Percentiles rank a stretch among this genome's conserved stretches.
phyloP scores from a whole-genome alignment of 2,888 invertebrate genomes.

The Hipparchia sbordonii region DNA sequence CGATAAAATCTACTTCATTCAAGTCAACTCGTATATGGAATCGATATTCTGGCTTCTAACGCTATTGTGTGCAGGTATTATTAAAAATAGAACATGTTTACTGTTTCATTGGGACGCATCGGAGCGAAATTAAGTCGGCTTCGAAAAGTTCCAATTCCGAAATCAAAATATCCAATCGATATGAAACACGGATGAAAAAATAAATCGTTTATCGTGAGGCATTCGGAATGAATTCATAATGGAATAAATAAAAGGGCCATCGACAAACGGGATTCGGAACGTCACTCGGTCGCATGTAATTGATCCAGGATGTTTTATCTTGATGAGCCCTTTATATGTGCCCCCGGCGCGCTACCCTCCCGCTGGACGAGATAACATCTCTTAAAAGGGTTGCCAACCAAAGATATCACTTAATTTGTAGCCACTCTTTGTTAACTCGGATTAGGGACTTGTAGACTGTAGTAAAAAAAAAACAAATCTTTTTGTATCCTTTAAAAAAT shows the following conservation, averaged over 20 bases:
- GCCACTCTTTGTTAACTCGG: constrained; percentile 74
- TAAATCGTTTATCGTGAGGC: constrained; percentile 37
- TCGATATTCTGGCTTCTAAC: constrained; percentile 47
- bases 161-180: constrained; percentile 33
- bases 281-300: constrained; percentile 77
- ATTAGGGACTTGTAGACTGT: constrained; percentile 61
- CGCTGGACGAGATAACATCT: constrained; percentile 76
- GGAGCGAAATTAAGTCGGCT: constrained; percentile 54
- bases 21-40: constrained; percentile 60
- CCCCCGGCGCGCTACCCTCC: constrained; percentile 78
- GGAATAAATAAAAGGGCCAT: constrained; percentile 60
- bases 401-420: constrained; percentile 83
- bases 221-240: constrained; percentile 45
- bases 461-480: constrained; percentile 51
- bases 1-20: constrained; percentile 68
- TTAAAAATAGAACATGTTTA: constrained; percentile 53
- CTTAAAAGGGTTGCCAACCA: constrained; percentile 81
- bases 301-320: constrained; percentile 81
- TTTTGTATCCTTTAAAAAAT: constrained; percentile 63
- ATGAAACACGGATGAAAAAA: constrained; percentile 28
- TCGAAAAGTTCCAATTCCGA: constrained; percentile 48
- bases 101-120: constrained; percentile 45
- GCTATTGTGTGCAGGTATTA: constrained; percentile 58
- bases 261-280: constrained; percentile 70
- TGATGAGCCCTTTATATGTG: constrained; percentile 76